A percentile compares a stretch with the other conserved stretches of the same genome.
These are phyloP conservation scores for Helicorthomorpha holstii DNA, from an alignment of 1,140 invertebrate species.

Conservation along the genomic window DNA sequence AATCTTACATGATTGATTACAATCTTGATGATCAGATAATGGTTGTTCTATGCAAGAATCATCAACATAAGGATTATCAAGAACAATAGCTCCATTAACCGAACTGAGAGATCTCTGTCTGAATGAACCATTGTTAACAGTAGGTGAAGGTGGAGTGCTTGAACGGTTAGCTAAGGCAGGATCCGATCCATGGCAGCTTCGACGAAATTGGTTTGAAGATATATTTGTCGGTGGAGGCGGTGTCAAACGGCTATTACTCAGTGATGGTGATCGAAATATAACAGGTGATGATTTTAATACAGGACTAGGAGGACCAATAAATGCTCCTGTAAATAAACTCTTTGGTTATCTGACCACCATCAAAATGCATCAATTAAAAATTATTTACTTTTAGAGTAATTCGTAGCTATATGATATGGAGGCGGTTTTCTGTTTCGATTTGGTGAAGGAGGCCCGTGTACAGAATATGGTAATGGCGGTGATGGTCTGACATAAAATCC, in stretches of 20 bases:
- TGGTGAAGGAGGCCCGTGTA: slow-evolving; percentile 1
- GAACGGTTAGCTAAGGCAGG: neutral
- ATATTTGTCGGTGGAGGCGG: neutral
- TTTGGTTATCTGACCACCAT: no score
- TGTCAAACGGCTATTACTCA: no score
- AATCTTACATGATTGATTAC: no score
- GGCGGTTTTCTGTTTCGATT: slow-evolving; percentile 30
- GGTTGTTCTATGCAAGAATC: no score
- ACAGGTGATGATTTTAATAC: neutral
- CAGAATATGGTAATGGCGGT: neutral
- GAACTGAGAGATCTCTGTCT: neutral
- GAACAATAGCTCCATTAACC: neutral
- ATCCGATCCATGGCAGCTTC: neutral
- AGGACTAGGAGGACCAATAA: slow-evolving; percentile 11
- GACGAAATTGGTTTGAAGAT: neutral
- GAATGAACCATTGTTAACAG: neutral
- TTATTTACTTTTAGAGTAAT: slow-evolving; percentile 44
- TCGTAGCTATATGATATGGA: slow-evolving; percentile 48
- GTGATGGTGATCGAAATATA: no score
- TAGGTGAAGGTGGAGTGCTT: neutral
- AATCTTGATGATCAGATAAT: no score
- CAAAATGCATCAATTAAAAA: no score
- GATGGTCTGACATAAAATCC: no score
- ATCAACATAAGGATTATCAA: neutral
- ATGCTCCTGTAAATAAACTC: no score